Percentiles rank a stretch among this genome's conserved stretches.
Conservation (phyloP, 2,113 vertebrate genomes). For the Perca flavescens region DNA sequence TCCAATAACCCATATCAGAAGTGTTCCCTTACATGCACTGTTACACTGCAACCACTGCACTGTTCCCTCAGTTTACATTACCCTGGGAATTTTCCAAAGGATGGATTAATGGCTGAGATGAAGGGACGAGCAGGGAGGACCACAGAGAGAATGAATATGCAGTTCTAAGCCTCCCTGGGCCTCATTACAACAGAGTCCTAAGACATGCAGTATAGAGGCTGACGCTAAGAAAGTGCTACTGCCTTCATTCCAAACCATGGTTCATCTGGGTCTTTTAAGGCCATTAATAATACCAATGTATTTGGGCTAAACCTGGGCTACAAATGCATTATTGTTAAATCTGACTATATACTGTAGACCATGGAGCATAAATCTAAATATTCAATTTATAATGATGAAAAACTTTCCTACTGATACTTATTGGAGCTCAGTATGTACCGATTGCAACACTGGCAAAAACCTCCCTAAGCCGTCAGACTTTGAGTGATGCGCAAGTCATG, state of each 20-base stretch:
- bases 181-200: constrained; percentile 66
- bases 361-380: not conserved
- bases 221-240: constrained; percentile 6
- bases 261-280: constrained; percentile 7
- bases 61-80: constrained; percentile 62
- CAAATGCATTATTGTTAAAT: not conserved
- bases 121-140: constrained; percentile 37
- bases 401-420: not conserved
- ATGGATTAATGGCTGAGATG: constrained; percentile 62
- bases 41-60: constrained; percentile 50
- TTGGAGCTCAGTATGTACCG: not conserved
- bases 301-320: not conserved
- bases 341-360: not conserved
- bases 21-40: constrained; percentile 33
- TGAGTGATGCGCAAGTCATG: not conserved
- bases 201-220: constrained; percentile 3
- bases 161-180: constrained; percentile 51
- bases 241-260: not conserved
- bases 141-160: constrained; percentile 57
- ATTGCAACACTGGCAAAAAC: not conserved
- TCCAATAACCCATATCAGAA: constrained; percentile 54
- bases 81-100: constrained; percentile 53
- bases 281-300: not conserved
- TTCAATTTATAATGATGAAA: not conserved
- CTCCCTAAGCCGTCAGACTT: not conserved